Evolutionary conservation across 2,888 invertebrate genomes (phyloP), one percentile per base, ranked within the genome.

Genomic region (Horisme vitalbata): DNA sequence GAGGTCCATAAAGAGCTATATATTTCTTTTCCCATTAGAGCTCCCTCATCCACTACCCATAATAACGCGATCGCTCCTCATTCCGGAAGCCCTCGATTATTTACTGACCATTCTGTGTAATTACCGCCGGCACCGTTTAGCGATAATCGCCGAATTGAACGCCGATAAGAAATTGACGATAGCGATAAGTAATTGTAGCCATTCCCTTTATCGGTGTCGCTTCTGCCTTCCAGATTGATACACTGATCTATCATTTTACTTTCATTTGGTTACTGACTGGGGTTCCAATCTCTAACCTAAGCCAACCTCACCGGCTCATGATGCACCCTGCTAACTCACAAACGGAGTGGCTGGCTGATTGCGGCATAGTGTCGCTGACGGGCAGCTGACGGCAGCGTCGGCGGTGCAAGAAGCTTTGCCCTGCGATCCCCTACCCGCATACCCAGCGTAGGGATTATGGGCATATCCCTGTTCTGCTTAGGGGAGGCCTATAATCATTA

Each of bases 51-150:
- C 13, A 28, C 24, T 15, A 21, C 5, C 35, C 18, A 21, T 23
- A 23, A 38, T 24, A 45, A 27, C 12, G 20, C 11, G 10, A 28
- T 30, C 26, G 20, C n/a, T n/a, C 27, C 24, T 9, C 34, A 35
- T 5, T 31, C 21, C 44, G 32, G 31, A 34, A 28, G 9, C 35
- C 10, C 12, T 12, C 15, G 39, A 39, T 41, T 31, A 41, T 41
- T 46, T 36, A 46, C 20, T 34, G 33, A 41, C 37, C 32, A 38
- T 34, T 43, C 13, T n/a, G 12, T 38, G 38, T 43, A 43, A 49
- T 49, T 35, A 35, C 30, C 10, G 12, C 13, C 44, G 38, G 24
- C 10, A 9, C 18, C 44, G 38, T 34, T 48, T 44, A 44, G 26
- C 31, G 31, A 34, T 39, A 39, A 44, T 49, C 39, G 24, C 28